These are phyloP conservation scores for Spisula subtruncata DNA, from an alignment of 2,888 invertebrate genomes.

Conservation along the genomic window DNA sequence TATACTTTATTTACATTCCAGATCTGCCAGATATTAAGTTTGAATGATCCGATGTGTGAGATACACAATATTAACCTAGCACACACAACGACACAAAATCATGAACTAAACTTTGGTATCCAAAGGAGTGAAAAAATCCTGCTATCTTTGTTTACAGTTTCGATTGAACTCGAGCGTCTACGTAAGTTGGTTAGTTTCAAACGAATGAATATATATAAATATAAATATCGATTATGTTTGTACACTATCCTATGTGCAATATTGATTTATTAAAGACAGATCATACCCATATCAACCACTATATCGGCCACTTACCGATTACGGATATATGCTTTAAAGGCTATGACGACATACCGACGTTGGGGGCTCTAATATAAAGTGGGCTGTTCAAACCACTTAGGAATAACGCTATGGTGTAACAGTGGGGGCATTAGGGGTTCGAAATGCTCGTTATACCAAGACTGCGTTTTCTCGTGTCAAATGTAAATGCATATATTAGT, in stretches of 20 bases:
- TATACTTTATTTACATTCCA: background rate
- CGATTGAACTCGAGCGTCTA: background rate
- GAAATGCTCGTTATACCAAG: too few species aligned
- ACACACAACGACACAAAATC: background rate
- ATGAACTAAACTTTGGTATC: conserved; percentile 4
- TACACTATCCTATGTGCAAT: conserved; percentile 21
- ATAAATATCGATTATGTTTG: background rate
- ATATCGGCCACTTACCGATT: background rate
- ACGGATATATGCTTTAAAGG: background rate
- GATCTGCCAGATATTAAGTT: background rate
- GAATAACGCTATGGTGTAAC: too few species aligned
- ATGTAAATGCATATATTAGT: too few species aligned
- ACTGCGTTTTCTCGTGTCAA: too few species aligned
- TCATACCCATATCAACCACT: conserved; percentile 6
- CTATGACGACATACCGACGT: background rate
- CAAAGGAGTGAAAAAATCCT: background rate
- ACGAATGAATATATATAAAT: conserved; percentile 6
- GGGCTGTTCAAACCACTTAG: background rate
- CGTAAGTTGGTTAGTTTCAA: background rate
- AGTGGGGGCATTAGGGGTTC: too few species aligned
- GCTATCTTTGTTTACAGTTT: conserved; percentile 23
- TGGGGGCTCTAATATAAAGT: background rate
- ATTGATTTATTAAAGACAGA: conserved; percentile 6
- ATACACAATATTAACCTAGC: background rate
- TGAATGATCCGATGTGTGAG: background rate